phyloP scores from a whole-genome alignment of 2,888 invertebrate genomes.

The Dryobota labecula region DNA sequence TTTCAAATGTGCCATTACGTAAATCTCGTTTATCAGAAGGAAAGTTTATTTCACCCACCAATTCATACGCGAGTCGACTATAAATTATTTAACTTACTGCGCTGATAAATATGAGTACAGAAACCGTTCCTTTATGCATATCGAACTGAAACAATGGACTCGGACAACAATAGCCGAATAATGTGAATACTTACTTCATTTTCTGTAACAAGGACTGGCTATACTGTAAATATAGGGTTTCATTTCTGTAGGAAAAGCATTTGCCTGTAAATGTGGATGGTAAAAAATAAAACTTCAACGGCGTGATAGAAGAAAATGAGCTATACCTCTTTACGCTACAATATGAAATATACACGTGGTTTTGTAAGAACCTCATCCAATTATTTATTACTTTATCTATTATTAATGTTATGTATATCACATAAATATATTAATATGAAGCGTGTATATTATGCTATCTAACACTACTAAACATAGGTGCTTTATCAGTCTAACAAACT shows the following conservation, averaged over 20 bases:
- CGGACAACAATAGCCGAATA: conserved; percentile 42
- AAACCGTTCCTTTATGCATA: conserved; percentile 35
- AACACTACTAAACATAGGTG: too few relatives aligned
- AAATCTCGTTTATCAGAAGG: background rate
- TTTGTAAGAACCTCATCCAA: background rate
- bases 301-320: background rate
- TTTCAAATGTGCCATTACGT: background rate
- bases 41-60: background rate
- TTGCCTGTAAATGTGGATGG: background rate
- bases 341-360: background rate
- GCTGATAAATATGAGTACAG: conserved; percentile 29
- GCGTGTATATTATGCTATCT: too few relatives aligned
- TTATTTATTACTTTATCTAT: too few relatives aligned
- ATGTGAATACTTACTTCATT: conserved; percentile 43
- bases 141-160: conserved; percentile 45
- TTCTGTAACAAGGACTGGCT: background rate
- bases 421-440: too few relatives aligned
- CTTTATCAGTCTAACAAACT: too few relatives aligned
- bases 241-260: background rate
- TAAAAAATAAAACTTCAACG: background rate
- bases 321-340: background rate
- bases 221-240: conserved; percentile 4
- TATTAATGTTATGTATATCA: too few relatives aligned
- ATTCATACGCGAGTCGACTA: conserved; percentile 6
- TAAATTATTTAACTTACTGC: conserved; percentile 22